These are phyloP conservation scores for Frankliniella fusca DNA, from an alignment of 2,888 invertebrate genomes.

Conservation along the genomic window DNA sequence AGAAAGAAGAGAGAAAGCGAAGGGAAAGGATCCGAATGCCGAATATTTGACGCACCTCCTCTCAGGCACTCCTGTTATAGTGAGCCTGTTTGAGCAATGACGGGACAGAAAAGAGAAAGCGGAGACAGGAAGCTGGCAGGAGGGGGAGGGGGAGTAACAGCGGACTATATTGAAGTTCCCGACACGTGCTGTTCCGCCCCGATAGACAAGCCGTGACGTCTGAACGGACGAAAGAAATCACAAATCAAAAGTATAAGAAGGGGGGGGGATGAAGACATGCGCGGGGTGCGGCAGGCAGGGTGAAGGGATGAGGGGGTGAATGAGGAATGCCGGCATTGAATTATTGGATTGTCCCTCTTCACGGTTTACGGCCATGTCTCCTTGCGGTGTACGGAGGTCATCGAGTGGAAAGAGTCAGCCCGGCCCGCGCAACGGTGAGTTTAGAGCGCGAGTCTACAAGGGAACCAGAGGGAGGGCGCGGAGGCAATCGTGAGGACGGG, in stretches of 20 bases:
- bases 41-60: not conserved
- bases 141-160: not conserved
- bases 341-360: conserved; percentile 13
- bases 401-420: not conserved
- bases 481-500: too few relatives aligned
- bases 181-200: conserved; percentile 14
- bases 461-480: too few relatives aligned
- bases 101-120: not conserved
- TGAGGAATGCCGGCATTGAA: not conserved
- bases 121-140: too few relatives aligned
- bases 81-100: not conserved
- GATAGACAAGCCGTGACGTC: conserved; percentile 21
- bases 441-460: too few relatives aligned
- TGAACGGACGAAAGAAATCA: conserved; percentile 14
- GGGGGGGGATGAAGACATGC: not conserved
- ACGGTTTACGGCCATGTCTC: not conserved
- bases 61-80: not conserved
- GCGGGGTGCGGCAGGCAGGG: too few relatives aligned
- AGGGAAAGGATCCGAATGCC: not conserved
- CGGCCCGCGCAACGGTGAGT: not conserved
- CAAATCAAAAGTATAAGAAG: not conserved
- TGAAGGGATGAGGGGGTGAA: not conserved
- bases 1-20: not conserved
- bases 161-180: conserved; percentile 18
- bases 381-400: not conserved